A percentile compares a stretch with the other conserved stretches of the same genome.
phyloP scores from a whole-genome alignment of 2,797 vertebrate species.

The Anguilla megastoma region DNA sequence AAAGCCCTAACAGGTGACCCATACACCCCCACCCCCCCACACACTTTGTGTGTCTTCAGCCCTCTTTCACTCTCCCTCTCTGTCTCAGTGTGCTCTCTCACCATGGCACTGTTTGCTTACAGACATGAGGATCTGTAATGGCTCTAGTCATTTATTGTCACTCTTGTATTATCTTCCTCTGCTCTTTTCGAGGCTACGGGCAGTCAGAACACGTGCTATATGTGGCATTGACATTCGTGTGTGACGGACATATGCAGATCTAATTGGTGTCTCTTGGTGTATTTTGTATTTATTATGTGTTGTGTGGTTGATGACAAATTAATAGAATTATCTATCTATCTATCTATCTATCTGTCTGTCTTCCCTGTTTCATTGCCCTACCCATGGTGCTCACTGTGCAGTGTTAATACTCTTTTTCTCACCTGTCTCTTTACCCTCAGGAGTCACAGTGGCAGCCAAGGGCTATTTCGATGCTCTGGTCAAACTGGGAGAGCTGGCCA shows the following conservation, averaged over 20 bases:
- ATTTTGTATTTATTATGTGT: neutral
- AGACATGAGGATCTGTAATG: neutral
- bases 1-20: conserved; percentile 75
- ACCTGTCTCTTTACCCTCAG: conserved; percentile 55
- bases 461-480: conserved; percentile 84
- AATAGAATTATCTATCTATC: neutral
- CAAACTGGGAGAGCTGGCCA: conserved; percentile 82
- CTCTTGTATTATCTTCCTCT: neutral
- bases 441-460: conserved; percentile 81
- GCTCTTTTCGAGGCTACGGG: neutral
- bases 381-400: neutral
- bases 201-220: neutral
- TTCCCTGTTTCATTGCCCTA: neutral
- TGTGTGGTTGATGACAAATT: too few relatives aligned
- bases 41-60: neutral
- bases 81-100: neutral
- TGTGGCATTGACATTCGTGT: too few relatives aligned
- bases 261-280: neutral
- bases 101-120: neutral
- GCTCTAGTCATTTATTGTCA: neutral
- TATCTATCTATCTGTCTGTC: neutral
- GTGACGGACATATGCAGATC: neutral
- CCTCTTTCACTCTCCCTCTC: neutral
- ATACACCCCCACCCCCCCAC: neutral
- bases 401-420: neutral